phyloP scores from a whole-genome alignment of 2,797 vertebrate genomes.

The Todus mexicanus region DNA sequence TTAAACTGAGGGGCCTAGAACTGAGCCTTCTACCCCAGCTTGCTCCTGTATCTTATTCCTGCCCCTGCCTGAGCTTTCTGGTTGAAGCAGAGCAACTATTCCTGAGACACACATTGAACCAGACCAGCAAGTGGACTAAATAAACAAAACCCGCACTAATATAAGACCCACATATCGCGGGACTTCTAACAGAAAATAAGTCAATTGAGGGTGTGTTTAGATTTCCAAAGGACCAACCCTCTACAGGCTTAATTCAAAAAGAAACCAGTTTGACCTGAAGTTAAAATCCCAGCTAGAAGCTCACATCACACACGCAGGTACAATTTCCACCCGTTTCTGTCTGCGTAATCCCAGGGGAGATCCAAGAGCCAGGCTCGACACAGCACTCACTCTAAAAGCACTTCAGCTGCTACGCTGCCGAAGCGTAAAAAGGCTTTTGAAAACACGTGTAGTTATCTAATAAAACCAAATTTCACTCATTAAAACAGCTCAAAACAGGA shows the following conservation, averaged over 20 bases:
- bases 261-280: not conserved
- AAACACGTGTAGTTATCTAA: not conserved
- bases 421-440: not conserved
- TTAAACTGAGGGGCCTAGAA: too few relatives aligned
- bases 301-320: not conserved
- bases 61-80: accelerated
- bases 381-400: not conserved
- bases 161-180: not conserved
- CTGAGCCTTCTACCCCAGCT: not conserved
- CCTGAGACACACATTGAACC: not conserved
- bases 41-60: not conserved
- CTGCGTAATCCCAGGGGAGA: not conserved
- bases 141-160: not conserved
- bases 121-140: not conserved
- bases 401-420: not conserved
- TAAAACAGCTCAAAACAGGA: not conserved
- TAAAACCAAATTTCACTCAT: not conserved
- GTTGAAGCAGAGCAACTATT: not conserved
- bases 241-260: not conserved
- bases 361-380: not conserved
- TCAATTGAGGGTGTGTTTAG: not conserved
- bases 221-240: not conserved
- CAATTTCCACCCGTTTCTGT: not conserved
- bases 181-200: not conserved
- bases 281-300: not conserved